Conservation (phyloP, 2,888 invertebrate genomes). For the Rhyacophila evoluta region DNA sequence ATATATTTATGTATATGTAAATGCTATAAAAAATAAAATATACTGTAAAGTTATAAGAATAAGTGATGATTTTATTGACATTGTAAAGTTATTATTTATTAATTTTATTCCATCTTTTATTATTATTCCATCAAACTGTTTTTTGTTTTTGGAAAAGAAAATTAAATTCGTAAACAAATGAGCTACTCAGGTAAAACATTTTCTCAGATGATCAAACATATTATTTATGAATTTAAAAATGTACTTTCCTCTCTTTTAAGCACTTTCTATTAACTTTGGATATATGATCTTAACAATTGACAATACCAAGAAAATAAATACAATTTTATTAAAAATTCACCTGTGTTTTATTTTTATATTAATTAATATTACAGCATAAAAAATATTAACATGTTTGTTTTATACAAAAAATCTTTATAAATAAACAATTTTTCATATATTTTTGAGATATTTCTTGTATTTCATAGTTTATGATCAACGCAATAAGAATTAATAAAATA, state of each 20-base stretch:
- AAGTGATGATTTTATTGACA: conserved; percentile 52
- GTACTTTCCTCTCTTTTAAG: conserved; percentile 44
- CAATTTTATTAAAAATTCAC: conserved; percentile 42
- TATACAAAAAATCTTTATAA: neutral
- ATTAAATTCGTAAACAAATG: conserved; percentile 32
- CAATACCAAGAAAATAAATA: conserved; percentile 54
- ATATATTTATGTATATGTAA: conserved; percentile 55
- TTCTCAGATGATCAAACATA: conserved; percentile 32
- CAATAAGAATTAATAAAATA: too few relatives aligned
- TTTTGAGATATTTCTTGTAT: too few relatives aligned
- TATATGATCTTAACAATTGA: conserved; percentile 53
- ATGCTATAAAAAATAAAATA: conserved; percentile 55
- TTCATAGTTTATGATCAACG: too few relatives aligned
- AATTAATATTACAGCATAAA: neutral
- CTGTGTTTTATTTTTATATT: conserved; percentile 32
- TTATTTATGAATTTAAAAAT: conserved; percentile 46
- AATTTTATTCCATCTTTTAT: too few relatives aligned
- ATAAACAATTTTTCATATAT: too few relatives aligned
- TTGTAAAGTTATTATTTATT: conserved; percentile 54
- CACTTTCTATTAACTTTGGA: conserved; percentile 51
- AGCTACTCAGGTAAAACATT: conserved; percentile 38
- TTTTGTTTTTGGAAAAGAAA: conserved; percentile 22
- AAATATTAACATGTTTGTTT: neutral
- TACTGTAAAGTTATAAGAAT: conserved; percentile 38
- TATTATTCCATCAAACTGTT: conserved; percentile 29